These are phyloP conservation scores for Hemibagrus wyckioides DNA, from an alignment of 2,113 vertebrate genomes.

Conservation along the genomic window DNA sequence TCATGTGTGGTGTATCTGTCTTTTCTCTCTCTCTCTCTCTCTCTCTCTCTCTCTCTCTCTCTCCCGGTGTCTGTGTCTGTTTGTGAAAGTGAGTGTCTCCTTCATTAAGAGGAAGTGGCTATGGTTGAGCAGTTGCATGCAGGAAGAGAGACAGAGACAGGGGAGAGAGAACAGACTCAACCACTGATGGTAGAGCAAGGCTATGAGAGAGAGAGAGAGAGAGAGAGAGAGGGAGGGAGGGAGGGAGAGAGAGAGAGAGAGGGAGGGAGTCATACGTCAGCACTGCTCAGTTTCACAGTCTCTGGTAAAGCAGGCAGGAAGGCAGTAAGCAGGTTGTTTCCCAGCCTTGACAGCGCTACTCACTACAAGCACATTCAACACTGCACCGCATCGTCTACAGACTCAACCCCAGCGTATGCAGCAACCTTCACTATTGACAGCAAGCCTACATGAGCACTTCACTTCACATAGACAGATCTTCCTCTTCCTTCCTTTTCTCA, in stretches of 20 bases:
- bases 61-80: conserved; percentile 48
- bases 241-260: conserved; percentile 49
- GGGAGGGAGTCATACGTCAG: conserved; percentile 43
- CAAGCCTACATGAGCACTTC: conserved; percentile 8
- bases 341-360: conserved; percentile 16
- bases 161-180: conserved; percentile 56
- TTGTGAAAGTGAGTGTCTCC: conserved; percentile 52
- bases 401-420: conserved; percentile 15
- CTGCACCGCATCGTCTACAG: not conserved
- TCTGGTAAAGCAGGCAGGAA: conserved; percentile 35
- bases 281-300: conserved; percentile 34
- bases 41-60: conserved; percentile 41
- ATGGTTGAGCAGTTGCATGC: conserved; percentile 64
- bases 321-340: conserved; percentile 51
- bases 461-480: conserved; percentile 7
- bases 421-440: not conserved
- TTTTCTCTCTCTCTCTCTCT: conserved; percentile 55
- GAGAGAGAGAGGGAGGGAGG: conserved; percentile 40
- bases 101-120: conserved; percentile 83
- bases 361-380: conserved; percentile 9
- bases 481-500: conserved; percentile 25
- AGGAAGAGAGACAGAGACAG: conserved; percentile 71
- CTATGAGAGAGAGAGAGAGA: conserved; percentile 52
- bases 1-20: conserved; percentile 33
- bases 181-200: conserved; percentile 56